These are phyloP conservation scores for Drosophila repleta DNA, from an alignment of 1,140 invertebrate genomes.

Conservation along the genomic window DNA sequence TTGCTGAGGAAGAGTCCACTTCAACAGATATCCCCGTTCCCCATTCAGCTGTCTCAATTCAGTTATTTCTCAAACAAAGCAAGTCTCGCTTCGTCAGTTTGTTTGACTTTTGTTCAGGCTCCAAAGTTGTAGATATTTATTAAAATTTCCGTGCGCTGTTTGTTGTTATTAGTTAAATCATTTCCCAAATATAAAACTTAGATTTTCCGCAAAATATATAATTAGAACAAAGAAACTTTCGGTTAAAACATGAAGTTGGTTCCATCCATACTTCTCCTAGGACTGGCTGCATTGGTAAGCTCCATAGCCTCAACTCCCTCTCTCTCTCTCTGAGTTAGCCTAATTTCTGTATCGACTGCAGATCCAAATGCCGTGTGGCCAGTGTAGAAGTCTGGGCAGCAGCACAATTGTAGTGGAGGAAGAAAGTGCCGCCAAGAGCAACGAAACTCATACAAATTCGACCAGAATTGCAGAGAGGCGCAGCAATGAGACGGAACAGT, in stretches of 20 bases:
- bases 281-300: conserved; percentile 9
- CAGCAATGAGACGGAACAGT: neutral
- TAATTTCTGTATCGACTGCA: neutral
- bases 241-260: neutral
- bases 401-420: neutral
- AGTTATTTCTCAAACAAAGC: conserved; percentile 35
- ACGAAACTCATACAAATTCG: neutral
- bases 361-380: neutral
- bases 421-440: neutral
- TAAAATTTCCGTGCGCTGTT: neutral
- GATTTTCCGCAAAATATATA: neutral
- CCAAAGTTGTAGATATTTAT: neutral
- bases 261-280: neutral
- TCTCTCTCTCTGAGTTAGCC: neutral
- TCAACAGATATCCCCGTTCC: conserved; percentile 4
- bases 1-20: conserved; percentile 8
- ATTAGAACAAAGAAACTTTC: neutral
- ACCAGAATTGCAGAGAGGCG: neutral
- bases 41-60: neutral
- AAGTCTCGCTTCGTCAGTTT: neutral
- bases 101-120: neutral
- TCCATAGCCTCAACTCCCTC: neutral
- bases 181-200: neutral
- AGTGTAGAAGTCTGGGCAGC: neutral
- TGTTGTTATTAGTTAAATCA: neutral